phyloP scores from a whole-genome alignment of 1,140 invertebrate genomes.

The Ceratoteleas bidentatus region DNA sequence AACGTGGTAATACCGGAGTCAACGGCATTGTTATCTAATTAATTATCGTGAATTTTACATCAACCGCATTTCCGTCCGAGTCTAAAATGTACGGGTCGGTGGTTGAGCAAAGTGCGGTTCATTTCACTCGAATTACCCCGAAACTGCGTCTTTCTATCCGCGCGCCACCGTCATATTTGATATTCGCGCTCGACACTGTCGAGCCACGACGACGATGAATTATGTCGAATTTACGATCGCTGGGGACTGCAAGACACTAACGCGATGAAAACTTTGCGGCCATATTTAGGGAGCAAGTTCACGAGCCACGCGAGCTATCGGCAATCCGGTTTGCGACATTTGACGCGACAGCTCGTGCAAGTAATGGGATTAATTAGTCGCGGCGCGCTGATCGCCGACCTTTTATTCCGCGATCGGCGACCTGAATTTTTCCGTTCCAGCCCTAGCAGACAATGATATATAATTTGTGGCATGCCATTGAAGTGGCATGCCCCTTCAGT shows the following conservation, averaged over 20 bases:
- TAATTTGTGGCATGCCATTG: not conserved
- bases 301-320: slow-evolving; percentile 28
- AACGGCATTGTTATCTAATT: too few relatives aligned
- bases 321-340: slow-evolving; percentile 43
- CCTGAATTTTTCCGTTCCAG: too few relatives aligned
- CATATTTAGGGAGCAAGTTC: slow-evolving; percentile 31
- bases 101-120: not conserved
- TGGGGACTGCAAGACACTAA: slow-evolving; percentile 34
- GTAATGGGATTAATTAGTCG: slow-evolving; percentile 38
- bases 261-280: slow-evolving; percentile 49
- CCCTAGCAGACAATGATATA: too few relatives aligned
- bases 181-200: slow-evolving; percentile 36
- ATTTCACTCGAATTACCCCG: slow-evolving; percentile 28
- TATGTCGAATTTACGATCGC: slow-evolving; percentile 48
- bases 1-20: too few relatives aligned
- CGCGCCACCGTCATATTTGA: slow-evolving; percentile 28
- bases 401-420: too few relatives aligned
- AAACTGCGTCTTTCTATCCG: slow-evolving; percentile 18
- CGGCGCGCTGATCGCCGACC: slow-evolving; percentile 5
- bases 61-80: too few relatives aligned
- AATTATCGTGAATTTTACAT: too few relatives aligned
- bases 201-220: slow-evolving; percentile 41
- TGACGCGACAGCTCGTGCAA: slow-evolving; percentile 24
- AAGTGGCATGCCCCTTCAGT: too few relatives aligned
- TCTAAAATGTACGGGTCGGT: slow-evolving; percentile 2